Percentiles rank a stretch among this genome's conserved stretches.
phyloP scores from a whole-genome alignment of 2,113 vertebrate species.

The Rhadina sibilatrix region DNA sequence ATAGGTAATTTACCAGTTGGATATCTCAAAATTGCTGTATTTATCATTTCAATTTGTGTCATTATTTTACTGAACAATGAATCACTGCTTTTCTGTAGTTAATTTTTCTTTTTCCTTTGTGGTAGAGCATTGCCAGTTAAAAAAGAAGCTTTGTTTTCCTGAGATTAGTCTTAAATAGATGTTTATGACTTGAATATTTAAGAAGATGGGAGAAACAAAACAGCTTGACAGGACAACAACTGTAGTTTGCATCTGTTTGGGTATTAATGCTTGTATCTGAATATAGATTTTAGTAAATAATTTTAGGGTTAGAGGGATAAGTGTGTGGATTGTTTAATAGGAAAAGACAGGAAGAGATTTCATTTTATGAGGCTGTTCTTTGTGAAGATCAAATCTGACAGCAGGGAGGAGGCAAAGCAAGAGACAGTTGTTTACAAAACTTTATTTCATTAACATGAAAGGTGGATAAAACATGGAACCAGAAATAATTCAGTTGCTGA shows the following conservation, averaged over 20 bases:
- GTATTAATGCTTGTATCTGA: not conserved
- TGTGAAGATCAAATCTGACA: not conserved
- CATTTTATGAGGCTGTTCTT: not conserved
- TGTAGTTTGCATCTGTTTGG: not conserved
- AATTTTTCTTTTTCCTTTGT: not conserved
- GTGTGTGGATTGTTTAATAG: not conserved
- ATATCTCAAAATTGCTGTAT: not conserved
- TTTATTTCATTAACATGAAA: not conserved
- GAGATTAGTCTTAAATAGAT: not conserved
- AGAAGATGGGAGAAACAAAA: not conserved
- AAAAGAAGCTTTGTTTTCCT: not conserved
- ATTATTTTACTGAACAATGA: not conserved
- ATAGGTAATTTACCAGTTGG: constrained; percentile 80
- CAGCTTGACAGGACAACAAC: not conserved
- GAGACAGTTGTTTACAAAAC: not conserved
- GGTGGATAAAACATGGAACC: not conserved
- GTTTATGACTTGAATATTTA: not conserved
- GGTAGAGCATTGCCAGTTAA: not conserved
- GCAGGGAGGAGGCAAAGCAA: not conserved
- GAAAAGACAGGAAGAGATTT: not conserved
- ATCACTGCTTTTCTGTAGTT: not conserved
- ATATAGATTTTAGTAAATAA: not conserved
- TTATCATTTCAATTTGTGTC: not conserved
- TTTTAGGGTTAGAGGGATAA: not conserved
- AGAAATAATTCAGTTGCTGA: not conserved